Evolutionary conservation across 1,140 invertebrate species (phyloP), one percentile per base, ranked within the genome.

Genomic region (Heliconius melpomene): DNA sequence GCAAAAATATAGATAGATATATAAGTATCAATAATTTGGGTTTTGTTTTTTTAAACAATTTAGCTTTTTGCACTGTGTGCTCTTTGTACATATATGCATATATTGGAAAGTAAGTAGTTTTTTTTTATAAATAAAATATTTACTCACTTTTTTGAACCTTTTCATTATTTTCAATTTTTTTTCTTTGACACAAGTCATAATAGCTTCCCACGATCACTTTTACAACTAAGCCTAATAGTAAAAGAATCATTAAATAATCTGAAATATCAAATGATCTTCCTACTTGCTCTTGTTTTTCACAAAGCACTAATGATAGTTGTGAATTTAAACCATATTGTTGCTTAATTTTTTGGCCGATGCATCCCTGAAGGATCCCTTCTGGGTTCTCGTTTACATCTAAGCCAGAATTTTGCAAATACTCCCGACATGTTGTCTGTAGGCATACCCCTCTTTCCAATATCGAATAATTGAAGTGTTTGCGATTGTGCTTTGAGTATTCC

Each of bases 381-480:
- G n/a, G 54, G 8, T 57, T n/a, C n/a, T 57, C 20, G 8, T 57
- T 57, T 23, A 57, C 11, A 57, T 57, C 54, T 57, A 57, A 57
- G 0, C 54, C n/a, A 57, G 54, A 57, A n/a, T 9, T 11, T 11
- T 57, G 2, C n/a, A 57, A 8, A n/a, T 74, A 74, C 13, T 36
- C 23, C 7, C 11, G 40, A 74, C 72, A 74, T 74, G 72, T 74
- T 40, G 26, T 74, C 9, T 36, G 36, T 40, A 74, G 2, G 18
- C 72, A 74, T 13, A 74, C 23, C 3, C 72, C 72, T 74, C 72
- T 36, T 7, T 74, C 72, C 40, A 74, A n/a, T 74, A 38, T 74
- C 23, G 32, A n/a, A 74, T 74, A 74, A 8, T 74, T 74, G 72
- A 40, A 74, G 72, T 74, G 72, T 26, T 74, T 74, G 2, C 23